A percentile compares a stretch with the other conserved stretches of the same genome.
Conservation (phyloP, 2,797 vertebrate genomes). For the Arrhamphus sclerolepis region DNA sequence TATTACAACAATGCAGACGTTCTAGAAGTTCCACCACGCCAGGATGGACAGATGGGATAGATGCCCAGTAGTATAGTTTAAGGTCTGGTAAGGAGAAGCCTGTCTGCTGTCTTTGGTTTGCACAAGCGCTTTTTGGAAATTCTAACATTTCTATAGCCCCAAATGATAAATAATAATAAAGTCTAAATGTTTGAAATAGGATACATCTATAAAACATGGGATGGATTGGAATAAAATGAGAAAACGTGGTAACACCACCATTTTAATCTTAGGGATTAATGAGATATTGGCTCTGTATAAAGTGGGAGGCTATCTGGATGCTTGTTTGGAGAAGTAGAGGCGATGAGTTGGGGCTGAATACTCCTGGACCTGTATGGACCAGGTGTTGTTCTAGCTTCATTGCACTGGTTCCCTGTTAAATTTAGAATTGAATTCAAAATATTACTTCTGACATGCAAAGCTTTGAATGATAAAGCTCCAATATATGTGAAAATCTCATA, state of each 20-base stretch:
- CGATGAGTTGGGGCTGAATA: neutral
- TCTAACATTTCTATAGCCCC: neutral
- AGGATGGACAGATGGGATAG: neutral
- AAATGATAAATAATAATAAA: neutral
- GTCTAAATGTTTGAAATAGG: neutral
- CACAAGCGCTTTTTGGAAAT: neutral
- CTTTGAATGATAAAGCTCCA: too few species aligned
- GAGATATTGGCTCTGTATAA: neutral
- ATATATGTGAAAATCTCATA: too few species aligned
- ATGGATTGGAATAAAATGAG: neutral
- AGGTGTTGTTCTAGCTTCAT: neutral
- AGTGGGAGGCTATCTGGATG: neutral
- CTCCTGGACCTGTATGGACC: neutral
- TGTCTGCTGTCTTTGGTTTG: neutral
- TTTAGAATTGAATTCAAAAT: too few species aligned
- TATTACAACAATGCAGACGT: neutral
- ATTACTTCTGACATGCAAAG: too few species aligned
- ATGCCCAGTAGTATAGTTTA: neutral
- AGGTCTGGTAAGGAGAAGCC: neutral
- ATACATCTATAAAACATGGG: neutral
- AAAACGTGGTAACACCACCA: neutral
- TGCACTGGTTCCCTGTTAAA: too few species aligned
- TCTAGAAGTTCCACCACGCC: neutral
- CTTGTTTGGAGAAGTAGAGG: neutral
- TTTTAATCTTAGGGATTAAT: neutral